Evolutionary conservation across 2,113 vertebrate species (phyloP), one percentile per base, ranked within the genome.

Genomic region (Astur gentilis): DNA sequence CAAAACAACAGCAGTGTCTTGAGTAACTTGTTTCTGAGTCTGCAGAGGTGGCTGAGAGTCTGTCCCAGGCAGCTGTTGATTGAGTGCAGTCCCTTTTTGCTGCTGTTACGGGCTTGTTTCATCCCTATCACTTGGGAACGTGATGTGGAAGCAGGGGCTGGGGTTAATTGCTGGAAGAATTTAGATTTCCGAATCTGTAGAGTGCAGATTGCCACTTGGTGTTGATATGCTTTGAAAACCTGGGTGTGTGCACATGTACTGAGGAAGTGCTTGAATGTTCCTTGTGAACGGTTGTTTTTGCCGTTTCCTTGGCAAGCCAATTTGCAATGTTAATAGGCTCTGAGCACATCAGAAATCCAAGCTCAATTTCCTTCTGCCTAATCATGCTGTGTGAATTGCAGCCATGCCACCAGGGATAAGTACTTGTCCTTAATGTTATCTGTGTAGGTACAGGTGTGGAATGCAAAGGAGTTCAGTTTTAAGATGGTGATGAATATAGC

Each of bases 301-400:
- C 49, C 1, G 3, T 79, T 90, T 84, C 79, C 78, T 77, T 81
- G 80, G 78, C 79, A 82, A 87, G 73, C 32, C 29, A 16, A 31
- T 94, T 82, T 72, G 42, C 54, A 32, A 11, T 49, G 54, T 87
- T 92, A 90, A 90, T 69, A 82, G 70, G 54, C 69, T 83, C 27
- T 1, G 6, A 69, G 61, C 32, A 44, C 38, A 45, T 77, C 55
- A 50, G 58, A 87, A 92, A 64, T 73, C 27, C 40, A 78, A 40
- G 38, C 54, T 90, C 7, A 87, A 65, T 47, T 72, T 87, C 67
- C 62, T 66, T 44, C 25, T 78, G 40, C 38, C 38, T 91, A 73
- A 36, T 78, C 21, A 26, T 10, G n/a, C 44, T 31, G 26, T 38
- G 69, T 40, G 55, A 81, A 64, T 36, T 40, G 34, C 62, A 25